Base-by-base conservation (phyloP, 2,113 vertebrate genomes). In the Hemibagrus wyckioides region DNA sequence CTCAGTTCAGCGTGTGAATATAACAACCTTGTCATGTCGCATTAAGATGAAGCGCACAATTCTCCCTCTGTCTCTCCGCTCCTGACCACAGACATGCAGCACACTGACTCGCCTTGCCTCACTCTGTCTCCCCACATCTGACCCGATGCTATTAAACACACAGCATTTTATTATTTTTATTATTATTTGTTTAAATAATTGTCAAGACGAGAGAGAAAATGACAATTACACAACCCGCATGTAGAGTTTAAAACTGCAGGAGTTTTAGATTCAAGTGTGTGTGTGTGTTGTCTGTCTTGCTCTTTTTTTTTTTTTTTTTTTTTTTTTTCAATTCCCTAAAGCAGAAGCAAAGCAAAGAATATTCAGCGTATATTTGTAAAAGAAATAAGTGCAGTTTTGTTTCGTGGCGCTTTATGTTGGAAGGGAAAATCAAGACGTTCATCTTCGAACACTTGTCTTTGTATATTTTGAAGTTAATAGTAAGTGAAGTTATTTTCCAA, bases 1-100 rank as follows among this genome's bases (percentile, higher is more conserved):
- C 17, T 80, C 28, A 8, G 30, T 65, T 69, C 25, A 21, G 48
- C 1, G 59, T 14, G 63, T 48, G 48, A 50, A 69, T 80, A 56
- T 86, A 67, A 65, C 48, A 44, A 41, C 61, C 76, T 39, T 79
- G 76, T 80, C 76, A 69, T 25, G 61, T 80, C 25, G 19, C 25
- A 56, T 80, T 69, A 69, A 56, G n/a, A 52, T 6, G 50, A 54
- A n/a, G 1, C 14, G 15, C 33, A 15, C 30, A 57, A n/a, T 65
- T 17, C 30, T 23, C 23, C n/a, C 14, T 15, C 73, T n/a, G 0
- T 65, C 23, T 67, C 33, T 50, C 13, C n/a, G 6, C 5, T 25
- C 23, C 19, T 23, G 73, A 76, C 41, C 57, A 33, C 73, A 23
- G 11, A 50, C 56, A 50, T 3, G 39, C 28, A 30, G 33, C 76